Percentiles rank a stretch among this genome's conserved stretches.
Evolutionary conservation across 2,113 vertebrate species (phyloP).

Genomic region (Halichoeres trimaculatus): DNA sequence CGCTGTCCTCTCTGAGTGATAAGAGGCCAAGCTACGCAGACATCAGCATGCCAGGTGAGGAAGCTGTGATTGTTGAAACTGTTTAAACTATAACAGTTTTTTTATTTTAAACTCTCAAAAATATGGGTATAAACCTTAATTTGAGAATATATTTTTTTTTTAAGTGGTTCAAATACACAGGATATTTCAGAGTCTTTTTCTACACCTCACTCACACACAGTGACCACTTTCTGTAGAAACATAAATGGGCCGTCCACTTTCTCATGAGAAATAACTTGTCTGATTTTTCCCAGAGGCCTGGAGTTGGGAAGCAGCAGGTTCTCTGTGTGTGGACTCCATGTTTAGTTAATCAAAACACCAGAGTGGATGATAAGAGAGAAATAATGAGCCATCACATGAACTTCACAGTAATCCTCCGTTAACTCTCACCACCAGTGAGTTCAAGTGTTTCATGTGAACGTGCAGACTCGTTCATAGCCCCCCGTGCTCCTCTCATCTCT

Average conservation of each 20-base stretch:
- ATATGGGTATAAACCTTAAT: background rate
- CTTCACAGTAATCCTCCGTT: constrained; percentile 26
- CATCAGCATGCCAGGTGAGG: constrained; percentile 90
- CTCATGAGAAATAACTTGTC: constrained; percentile 24
- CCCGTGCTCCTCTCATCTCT: constrained; percentile 47
- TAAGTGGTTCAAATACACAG: background rate
- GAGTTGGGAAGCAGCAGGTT: constrained; percentile 12
- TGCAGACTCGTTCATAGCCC: constrained; percentile 50
- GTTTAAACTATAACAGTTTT: background rate
- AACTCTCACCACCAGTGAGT: constrained; percentile 47
- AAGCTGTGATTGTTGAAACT: background rate
- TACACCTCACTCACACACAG: too few relatives aligned
- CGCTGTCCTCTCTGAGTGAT: constrained; percentile 88
- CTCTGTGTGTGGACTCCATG: constrained; percentile 17
- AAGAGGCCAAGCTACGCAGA: constrained; percentile 95
- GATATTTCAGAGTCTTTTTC: too few relatives aligned
- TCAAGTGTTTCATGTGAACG: constrained; percentile 69
- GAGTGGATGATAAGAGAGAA: constrained; percentile 42
- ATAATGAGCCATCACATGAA: constrained; percentile 10
- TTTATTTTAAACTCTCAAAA: background rate
- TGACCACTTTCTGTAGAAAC: too few relatives aligned
- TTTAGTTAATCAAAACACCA: constrained; percentile 30
- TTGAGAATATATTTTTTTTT: background rate
- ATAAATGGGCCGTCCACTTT: background rate
- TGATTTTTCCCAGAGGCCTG: constrained; percentile 1